phyloP scores from a whole-genome alignment of 2,797 vertebrate genomes.

The Bradypodion ventrale region DNA sequence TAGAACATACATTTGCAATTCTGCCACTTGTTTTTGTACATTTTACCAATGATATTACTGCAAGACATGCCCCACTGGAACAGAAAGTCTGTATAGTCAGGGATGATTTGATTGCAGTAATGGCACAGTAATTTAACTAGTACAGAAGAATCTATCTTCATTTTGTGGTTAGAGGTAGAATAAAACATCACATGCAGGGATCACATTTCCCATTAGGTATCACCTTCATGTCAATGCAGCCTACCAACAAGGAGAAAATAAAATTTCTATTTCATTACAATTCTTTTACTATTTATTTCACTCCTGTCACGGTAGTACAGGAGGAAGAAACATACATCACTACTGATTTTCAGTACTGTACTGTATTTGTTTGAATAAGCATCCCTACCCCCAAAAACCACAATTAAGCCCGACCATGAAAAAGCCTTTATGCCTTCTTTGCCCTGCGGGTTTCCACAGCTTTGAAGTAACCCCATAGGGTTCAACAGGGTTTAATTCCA shows the following conservation, averaged over 20 bases:
- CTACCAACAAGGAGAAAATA: not conserved
- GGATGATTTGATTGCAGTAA: not conserved
- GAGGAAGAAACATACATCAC: not conserved
- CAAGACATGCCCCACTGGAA: not conserved
- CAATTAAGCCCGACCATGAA: not conserved
- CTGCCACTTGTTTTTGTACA: not conserved
- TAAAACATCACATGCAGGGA: not conserved
- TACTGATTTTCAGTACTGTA: no score
- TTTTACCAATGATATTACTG: not conserved
- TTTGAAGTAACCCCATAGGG: not conserved
- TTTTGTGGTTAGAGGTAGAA: not conserved
- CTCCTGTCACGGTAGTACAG: not conserved
- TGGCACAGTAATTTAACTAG: not conserved
- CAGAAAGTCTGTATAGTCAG: not conserved
- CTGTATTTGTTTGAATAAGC: no score
- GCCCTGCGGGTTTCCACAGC: no score
- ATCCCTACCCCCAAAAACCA: rapidly evolving
- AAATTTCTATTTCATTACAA: not conserved
- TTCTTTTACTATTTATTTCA: not conserved
- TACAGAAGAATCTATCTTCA: not conserved
- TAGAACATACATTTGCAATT: not conserved
- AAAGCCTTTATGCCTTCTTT: not conserved
- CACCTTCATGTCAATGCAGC: not conserved
- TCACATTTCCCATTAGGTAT: not conserved
- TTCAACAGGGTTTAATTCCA: not conserved